Evolutionary conservation across 2,888 invertebrate genomes (phyloP).

Genomic region (Papilio elwesi): DNA sequence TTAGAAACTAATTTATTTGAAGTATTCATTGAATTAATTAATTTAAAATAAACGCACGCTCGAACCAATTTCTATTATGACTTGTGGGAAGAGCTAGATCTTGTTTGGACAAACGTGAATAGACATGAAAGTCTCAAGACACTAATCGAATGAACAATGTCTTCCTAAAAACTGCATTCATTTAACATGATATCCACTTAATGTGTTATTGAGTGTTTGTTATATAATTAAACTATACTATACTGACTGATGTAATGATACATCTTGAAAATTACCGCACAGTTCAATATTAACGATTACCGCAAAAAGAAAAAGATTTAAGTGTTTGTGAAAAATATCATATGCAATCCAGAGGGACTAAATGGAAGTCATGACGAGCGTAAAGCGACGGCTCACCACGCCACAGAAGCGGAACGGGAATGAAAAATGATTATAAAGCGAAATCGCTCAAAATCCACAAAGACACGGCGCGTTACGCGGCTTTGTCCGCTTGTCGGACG

Average conservation of each 20-base stretch:
- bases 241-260: too few species aligned
- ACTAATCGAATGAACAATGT: not conserved
- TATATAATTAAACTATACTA: too few species aligned
- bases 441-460: constrained; percentile 81
- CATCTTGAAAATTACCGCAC: too few species aligned
- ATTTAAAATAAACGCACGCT: constrained; percentile 1
- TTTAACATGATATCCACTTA: too few species aligned
- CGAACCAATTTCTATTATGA: not conserved
- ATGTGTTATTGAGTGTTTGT: too few species aligned
- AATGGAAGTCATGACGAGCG: constrained; percentile 64
- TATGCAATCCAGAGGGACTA: constrained; percentile 35
- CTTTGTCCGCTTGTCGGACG: constrained; percentile 77
- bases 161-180: not conserved
- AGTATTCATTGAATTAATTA: constrained; percentile 2
- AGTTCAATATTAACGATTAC: not conserved
- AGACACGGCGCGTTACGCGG: constrained; percentile 81
- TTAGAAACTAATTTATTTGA: not conserved
- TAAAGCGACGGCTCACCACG: constrained; percentile 62
- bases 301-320: constrained; percentile 5
- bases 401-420: constrained; percentile 48
- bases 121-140: not conserved
- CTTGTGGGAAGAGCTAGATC: not conserved
- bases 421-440: constrained; percentile 80
- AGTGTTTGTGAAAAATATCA: constrained; percentile 17
- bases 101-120: not conserved